Evolutionary conservation across 2,797 vertebrate species (phyloP), one percentile per base, ranked within the genome.

Genomic region (Anableps anableps): DNA sequence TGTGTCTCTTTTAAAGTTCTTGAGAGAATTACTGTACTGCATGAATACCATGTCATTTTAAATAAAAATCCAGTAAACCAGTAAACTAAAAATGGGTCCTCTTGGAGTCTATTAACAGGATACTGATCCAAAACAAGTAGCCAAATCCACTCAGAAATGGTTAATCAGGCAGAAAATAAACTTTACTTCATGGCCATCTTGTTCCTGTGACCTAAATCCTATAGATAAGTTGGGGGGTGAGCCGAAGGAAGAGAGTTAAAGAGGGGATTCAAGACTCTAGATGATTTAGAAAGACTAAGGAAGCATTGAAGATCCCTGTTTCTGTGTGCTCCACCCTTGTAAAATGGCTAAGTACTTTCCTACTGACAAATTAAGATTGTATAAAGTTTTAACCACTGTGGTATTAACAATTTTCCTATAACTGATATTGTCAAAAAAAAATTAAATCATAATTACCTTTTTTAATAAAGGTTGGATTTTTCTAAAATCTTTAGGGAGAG

Each of bases 91-190:
- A 66, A 36, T 38, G 8, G 34, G 19, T 38, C 34, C 17, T 36
- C 62, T 21, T 38, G 17, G 3, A 66, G 62, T 36, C 16, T 66
- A 36, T 38, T 21, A 38, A 66, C 31, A 36, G 31, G 17, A 19
- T 64, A 64, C 17, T 3, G 19, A 36, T 66, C 62, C 34, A 66
- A 66, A 66, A 66, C 34, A 4, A 36, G 29, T 36, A 13, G 29
- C 60, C 55, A 60, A 60, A 60, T 60, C 11, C n/a, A 60, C 55
- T 31, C 55, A 60, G 55, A 60, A 60, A 60, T 29, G 55, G 55
- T 60, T 60, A 60, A 60, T 60, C n/a, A 26, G n/a, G n/a, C n/a
- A 60, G 55, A 60, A 31, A 60, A 60, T 60, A 29, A 62, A 62
- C 60, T 31, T 34, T 62, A 5, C 16, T 34, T 29, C 60, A 60